These are phyloP conservation scores for Lates japonicus DNA, from an alignment of 2,797 vertebrate species.

Conservation along the genomic window DNA sequence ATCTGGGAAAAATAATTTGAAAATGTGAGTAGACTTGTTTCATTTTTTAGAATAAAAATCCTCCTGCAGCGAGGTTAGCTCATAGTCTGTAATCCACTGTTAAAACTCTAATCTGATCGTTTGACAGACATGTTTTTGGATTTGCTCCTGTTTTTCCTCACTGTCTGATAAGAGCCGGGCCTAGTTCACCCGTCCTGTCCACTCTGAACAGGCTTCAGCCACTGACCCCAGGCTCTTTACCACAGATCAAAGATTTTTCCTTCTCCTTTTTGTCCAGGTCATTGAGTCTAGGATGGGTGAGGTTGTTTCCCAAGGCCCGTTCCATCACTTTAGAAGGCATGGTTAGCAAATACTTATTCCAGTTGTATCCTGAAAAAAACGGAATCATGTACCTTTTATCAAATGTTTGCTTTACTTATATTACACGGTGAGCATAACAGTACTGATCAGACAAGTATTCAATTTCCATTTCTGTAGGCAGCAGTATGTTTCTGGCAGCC, in stretches of 20 bases:
- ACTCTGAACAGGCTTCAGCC: background rate
- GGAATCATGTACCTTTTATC: background rate
- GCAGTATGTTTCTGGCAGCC: background rate
- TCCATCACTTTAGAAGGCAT: background rate
- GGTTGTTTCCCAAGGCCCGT: background rate
- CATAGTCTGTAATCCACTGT: background rate
- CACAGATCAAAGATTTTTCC: background rate
- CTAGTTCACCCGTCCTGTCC: background rate
- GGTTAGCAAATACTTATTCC: background rate
- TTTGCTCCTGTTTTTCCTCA: slow-evolving; percentile 10
- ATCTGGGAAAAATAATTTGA: no score
- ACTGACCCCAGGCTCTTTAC: background rate
- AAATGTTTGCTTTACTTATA: background rate
- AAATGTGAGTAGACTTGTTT: background rate
- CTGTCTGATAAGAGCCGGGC: background rate
- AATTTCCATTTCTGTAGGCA: background rate
- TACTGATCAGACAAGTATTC: background rate
- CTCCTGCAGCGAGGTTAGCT: slow-evolving; percentile 5
- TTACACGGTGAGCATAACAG: background rate
- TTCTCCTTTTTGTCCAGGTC: background rate
- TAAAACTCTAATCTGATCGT: slow-evolving; percentile 40
- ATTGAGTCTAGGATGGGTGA: background rate
- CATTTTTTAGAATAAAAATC: slow-evolving; percentile 1
- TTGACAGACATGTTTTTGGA: slow-evolving; percentile 3
- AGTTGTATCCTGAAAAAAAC: background rate